Base-by-base conservation (phyloP, 2,888 invertebrate genomes). In the Pinctada fucata region DNA sequence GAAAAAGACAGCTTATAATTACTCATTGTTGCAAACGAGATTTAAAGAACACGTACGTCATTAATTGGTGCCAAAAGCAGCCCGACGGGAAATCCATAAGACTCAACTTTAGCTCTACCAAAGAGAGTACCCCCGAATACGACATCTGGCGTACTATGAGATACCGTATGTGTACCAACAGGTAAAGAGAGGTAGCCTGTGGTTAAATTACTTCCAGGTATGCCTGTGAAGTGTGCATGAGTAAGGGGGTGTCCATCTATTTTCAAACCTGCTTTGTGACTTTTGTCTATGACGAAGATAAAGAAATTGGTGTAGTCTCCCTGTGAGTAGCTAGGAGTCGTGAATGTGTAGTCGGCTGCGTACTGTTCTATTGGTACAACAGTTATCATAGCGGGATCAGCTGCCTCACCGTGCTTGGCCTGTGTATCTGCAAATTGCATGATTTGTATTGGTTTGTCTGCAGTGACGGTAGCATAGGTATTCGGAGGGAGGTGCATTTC, bases 311-410 rank as follows among this genome's bases (percentile, higher is more conserved):
- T 68, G 71, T 84, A 86, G 3, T 68, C 4, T 13, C 82, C 85
- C 6, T 70, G 48, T 2, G 84, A 82, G 64, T 80, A 83, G 65
- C 82, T 69, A 0, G 86, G 86, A 5, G 88, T 88, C 10, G 84
- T 69, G 71, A 88, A 87, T 13, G 82, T 80, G 76, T 86, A 88
- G 52, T 84, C 78, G 8, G 82, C 78, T 4, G 80, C 81, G 72
- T 84, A 88, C 71, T 89, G 89, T 52, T 84, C 79, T 16, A 85
- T 76, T 0, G 88, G 87, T 6, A 86, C 85, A 6, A 89, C 79
- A 2, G 84, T 78, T 8, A 84, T 84, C 84, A 89, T 82, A 49
- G 87, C 83, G 0, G 89, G 89, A 73, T 89, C 89, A 1, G 83
- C 77, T 5, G 79, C 72, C 51, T 86, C 85, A 8, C 3, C 16